Evolutionary conservation across 2,113 vertebrate genomes (phyloP).

Genomic region (Myiozetetes cayanensis): DNA sequence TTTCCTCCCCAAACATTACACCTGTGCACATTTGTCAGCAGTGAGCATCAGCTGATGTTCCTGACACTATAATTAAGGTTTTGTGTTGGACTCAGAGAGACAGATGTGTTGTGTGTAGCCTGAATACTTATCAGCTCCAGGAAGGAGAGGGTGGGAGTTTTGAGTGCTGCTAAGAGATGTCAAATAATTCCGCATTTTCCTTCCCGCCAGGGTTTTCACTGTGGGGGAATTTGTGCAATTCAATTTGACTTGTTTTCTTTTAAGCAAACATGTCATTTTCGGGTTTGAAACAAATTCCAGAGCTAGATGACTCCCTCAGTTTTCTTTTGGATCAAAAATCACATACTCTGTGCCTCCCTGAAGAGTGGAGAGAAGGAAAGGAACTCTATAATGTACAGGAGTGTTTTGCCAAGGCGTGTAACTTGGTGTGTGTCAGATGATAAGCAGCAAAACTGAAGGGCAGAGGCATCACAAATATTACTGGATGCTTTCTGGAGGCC

Average conservation of each 20-base stretch:
- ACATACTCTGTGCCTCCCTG: not conserved
- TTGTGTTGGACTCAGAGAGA: not conserved
- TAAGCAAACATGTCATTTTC: not conserved
- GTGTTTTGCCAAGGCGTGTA: not conserved
- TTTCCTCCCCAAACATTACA: constrained; percentile 34
- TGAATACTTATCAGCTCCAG: not conserved
- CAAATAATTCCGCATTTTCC: not conserved
- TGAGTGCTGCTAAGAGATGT: not conserved
- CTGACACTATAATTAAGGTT: not conserved
- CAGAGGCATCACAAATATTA: not conserved
- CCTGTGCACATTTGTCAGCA: constrained; percentile 6
- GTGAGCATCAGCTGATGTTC: not conserved
- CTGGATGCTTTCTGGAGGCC: not conserved
- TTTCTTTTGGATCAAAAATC: not conserved
- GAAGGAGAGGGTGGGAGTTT: not conserved
- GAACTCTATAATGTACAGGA: not conserved
- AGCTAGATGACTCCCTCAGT: not conserved
- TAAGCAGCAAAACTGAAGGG: not conserved
- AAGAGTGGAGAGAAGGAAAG: not conserved
- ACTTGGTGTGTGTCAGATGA: not conserved
- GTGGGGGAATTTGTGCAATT: not conserved
- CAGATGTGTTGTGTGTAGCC: not conserved
- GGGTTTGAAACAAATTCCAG: not conserved
- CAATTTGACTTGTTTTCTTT: not conserved
- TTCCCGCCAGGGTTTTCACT: not conserved